Conservation (phyloP, 2,888 invertebrate genomes). For the Hemithea aestivaria region DNA sequence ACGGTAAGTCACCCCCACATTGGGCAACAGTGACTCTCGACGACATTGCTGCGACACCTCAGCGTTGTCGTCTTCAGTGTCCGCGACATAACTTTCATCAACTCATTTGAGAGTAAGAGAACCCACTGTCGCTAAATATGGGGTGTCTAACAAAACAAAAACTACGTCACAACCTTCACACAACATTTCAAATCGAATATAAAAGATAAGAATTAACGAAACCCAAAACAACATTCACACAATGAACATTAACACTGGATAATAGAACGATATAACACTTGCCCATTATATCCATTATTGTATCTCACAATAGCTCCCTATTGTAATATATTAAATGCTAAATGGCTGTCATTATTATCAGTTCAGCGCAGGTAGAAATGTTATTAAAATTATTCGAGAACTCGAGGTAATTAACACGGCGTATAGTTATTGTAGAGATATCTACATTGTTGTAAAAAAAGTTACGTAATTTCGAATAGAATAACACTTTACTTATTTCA, state of each 20-base stretch:
- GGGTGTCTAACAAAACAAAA: too few species aligned
- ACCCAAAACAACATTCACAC: conserved; percentile 18
- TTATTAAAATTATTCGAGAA: conserved; percentile 21
- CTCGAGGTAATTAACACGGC: conserved; percentile 8
- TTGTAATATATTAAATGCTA: conserved; percentile 28
- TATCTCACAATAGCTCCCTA: conserved; percentile 24
- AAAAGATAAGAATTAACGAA: conserved; percentile 22
- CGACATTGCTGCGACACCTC: too few species aligned
- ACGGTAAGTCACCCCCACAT: too few species aligned
- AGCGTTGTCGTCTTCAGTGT: too few species aligned
- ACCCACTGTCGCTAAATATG: too few species aligned
- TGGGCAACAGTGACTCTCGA: too few species aligned
- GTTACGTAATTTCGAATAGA: too few species aligned
- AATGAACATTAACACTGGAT: conserved; percentile 23
- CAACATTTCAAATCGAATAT: conserved; percentile 16
- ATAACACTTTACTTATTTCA: too few species aligned
- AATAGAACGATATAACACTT: conserved; percentile 27
- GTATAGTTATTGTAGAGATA: not conserved
- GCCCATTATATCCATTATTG: conserved; percentile 25
- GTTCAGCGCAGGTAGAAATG: conserved; percentile 21
- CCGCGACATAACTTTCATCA: too few species aligned
- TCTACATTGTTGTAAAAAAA: too few species aligned
- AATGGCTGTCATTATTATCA: conserved; percentile 28
- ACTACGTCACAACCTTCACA: not conserved
- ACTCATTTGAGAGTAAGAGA: too few species aligned